A percentile compares a stretch with the other conserved stretches of the same genome.
Evolutionary conservation across 2,888 invertebrate genomes (phyloP).

Genomic region (Baccha elongata): DNA sequence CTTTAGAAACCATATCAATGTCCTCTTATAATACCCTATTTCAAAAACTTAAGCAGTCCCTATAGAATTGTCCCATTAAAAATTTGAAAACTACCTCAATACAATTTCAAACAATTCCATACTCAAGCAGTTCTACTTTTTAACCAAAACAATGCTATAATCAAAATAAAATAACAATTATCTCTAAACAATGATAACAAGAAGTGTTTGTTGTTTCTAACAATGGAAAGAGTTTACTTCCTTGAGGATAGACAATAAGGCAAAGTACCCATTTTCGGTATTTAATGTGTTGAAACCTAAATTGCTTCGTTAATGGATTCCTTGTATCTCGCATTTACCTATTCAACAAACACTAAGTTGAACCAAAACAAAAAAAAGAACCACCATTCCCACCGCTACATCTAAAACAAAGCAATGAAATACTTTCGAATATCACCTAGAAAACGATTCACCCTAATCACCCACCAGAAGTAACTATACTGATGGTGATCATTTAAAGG

Average conservation of each 20-base stretch:
- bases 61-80: neutral
- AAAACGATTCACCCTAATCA: constrained; percentile 40
- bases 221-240: constrained; percentile 23
- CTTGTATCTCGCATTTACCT: constrained; percentile 25
- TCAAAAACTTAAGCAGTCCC: neutral
- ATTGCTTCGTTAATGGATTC: constrained; percentile 61
- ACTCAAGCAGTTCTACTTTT: constrained; percentile 6
- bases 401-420: neutral
- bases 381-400: neutral
- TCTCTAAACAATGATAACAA: constrained; percentile 25
- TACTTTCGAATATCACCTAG: constrained; percentile 34
- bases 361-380: neutral
- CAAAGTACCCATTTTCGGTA: constrained; percentile 43
- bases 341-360: constrained; percentile 17
- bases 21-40: too few species aligned
- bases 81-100: neutral
- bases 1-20: too few species aligned
- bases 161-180: constrained; percentile 43
- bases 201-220: neutral
- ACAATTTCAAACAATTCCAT: neutral
- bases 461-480: constrained; percentile 17
- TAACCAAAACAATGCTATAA: constrained; percentile 28
- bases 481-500: constrained; percentile 51
- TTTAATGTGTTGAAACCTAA: constrained; percentile 64
- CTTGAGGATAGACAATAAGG: constrained; percentile 42